Evolutionary conservation across 2,888 invertebrate genomes (phyloP).

Genomic region (Cephus spinipes): DNA sequence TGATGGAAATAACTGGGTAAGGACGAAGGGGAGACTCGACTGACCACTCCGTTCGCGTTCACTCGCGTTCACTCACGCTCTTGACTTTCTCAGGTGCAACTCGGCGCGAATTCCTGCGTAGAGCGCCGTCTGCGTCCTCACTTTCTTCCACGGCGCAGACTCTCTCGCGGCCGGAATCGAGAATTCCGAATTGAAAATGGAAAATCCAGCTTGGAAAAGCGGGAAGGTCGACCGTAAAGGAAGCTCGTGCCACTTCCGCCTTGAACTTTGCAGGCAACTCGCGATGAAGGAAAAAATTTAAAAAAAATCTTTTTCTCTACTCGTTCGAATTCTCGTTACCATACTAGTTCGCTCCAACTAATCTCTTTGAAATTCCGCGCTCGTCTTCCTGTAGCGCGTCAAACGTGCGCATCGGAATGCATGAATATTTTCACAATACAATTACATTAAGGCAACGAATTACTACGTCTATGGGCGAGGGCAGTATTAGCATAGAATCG

Average conservation of each 20-base stretch:
- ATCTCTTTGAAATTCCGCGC: no score
- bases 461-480: constrained; percentile 16
- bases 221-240: not conserved
- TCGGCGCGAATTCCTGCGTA: constrained; percentile 32
- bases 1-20: no score
- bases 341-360: no score
- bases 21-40: no score
- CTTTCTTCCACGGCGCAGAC: not conserved
- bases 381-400: constrained; percentile 5
- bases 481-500: constrained; percentile 24
- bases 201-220: not conserved
- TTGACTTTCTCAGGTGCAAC: constrained; percentile 58
- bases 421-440: constrained; percentile 51
- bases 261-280: no score
- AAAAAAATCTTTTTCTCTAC: no score
- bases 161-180: constrained; percentile 1
- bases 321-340: no score
- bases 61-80: constrained; percentile 47
- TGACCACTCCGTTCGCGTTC: constrained; percentile 2
- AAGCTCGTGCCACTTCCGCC: not conserved
- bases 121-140: constrained; percentile 5
- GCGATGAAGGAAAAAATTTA: no score
- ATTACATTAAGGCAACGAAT: constrained; percentile 46
- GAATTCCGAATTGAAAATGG: not conserved
- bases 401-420: constrained; percentile 36